Evolutionary conservation across 2,888 invertebrate species (phyloP), one percentile per base, ranked within the genome.

Genomic region (Oscheius sp.): DNA sequence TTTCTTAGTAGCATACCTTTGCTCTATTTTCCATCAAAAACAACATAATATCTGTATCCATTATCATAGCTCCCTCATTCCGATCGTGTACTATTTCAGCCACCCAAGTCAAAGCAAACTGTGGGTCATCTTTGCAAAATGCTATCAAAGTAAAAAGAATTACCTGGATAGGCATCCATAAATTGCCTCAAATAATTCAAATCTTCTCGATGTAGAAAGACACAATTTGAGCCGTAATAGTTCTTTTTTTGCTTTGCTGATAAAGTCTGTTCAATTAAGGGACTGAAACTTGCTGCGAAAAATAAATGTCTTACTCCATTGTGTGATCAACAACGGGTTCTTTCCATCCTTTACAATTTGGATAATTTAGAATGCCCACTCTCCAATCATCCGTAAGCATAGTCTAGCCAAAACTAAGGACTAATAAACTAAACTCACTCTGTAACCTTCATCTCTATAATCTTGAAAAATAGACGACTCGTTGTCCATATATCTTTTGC

Each of bases 401-500:
- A 3, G 48, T 48, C 23, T 20, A 17, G 23, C n/a, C n/a, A 8
- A 8, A 17, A 4, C 23, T 17, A 48, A 48, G 23, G 48, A 12
- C n/a, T 48, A 23, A 48, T 3, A n/a, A n/a, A n/a, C 42, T n/a
- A n/a, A 42, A 15, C 42, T 12, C 17, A 75, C 74, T 37, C 63
- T 58, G 23, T 75, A 75, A 2, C 75, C 75, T 63, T 70, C 57
- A 23, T 73, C 65, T 39, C 69, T 65, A 42, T 69, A 74, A 12
- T 76, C 76, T 10, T 65, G 55, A 42, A 76, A 74, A 1, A 76
- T 39, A 1, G 55, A 63, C 6, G 71, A 71, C 17, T 74, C 72
- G 58, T 76, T 72, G 42, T 76, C 76, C 33, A 71, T 71, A 65
- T 67, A 76, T 20, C 27, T 42, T 25, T 71, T 58, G 37, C 76